A percentile compares a stretch with the other conserved stretches of the same genome.
Evolutionary conservation across 2,113 vertebrate genomes (phyloP).

Genomic region (Orthonyx spaldingii): DNA sequence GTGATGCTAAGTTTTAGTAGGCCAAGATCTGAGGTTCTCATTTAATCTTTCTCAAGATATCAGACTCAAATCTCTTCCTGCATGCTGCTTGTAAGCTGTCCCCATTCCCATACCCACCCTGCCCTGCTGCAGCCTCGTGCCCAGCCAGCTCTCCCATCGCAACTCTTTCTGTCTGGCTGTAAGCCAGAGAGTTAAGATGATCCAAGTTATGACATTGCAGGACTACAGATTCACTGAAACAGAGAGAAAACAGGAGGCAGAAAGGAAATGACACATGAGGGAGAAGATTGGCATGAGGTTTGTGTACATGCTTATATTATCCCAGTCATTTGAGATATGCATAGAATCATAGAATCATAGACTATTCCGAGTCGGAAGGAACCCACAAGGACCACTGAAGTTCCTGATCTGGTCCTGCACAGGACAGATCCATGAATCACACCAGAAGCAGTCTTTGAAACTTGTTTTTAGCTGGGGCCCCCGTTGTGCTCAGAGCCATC

Average conservation of each 20-base stretch:
- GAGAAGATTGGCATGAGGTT: not conserved
- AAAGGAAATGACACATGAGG: not conserved
- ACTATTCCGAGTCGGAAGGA: not conserved
- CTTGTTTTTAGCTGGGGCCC: not conserved
- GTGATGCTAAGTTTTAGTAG: not conserved
- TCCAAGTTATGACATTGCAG: not conserved
- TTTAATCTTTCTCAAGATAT: not conserved
- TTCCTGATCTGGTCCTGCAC: not conserved
- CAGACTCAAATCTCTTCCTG: not conserved
- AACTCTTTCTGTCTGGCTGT: not conserved
- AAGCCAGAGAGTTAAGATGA: not conserved
- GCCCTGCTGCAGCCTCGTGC: rapidly evolving
- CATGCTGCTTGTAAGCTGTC: not conserved
- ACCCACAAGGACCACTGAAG: not conserved
- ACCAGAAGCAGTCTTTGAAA: not conserved
- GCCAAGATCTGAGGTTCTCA: not conserved
- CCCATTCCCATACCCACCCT: not conserved
- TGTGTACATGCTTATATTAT: not conserved
- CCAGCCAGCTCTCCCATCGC: not conserved
- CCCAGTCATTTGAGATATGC: not conserved
- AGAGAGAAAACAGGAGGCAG: not conserved
- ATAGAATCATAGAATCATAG: not conserved
- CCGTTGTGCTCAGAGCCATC: rapidly evolving
- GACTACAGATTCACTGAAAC: not conserved
- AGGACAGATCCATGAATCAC: not conserved